phyloP scores from a whole-genome alignment of 2,888 invertebrate species.

The Yponomeuta sedellus region DNA sequence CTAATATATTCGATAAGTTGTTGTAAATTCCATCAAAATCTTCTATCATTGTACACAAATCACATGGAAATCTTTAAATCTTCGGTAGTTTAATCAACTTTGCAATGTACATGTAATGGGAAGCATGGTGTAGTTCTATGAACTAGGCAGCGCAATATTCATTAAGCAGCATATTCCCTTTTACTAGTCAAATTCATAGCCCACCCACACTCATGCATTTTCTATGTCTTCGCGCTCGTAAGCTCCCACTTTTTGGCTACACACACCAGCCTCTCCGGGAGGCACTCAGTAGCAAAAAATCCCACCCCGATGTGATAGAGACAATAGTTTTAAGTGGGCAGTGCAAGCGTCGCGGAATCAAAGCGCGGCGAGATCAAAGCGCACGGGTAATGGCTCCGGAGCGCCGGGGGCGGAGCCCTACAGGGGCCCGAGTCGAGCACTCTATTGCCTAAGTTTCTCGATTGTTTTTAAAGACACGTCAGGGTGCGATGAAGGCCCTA shows the following conservation, averaged over 20 bases:
- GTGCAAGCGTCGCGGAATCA: slow-evolving; percentile 59
- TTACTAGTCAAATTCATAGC: too few species aligned
- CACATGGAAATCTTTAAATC: too few species aligned
- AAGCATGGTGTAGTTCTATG: too few species aligned
- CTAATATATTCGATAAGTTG: too few species aligned
- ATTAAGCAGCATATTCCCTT: too few species aligned
- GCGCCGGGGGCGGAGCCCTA: slow-evolving; percentile 23
- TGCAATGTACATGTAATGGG: too few species aligned
- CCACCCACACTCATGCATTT: not conserved
- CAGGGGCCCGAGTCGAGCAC: not conserved
- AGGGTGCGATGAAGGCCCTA: too few species aligned
- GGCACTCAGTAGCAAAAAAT: not conserved
- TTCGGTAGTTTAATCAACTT: too few species aligned
- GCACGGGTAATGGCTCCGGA: slow-evolving; percentile 61
- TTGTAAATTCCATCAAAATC: too few species aligned
- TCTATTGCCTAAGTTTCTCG: not conserved
- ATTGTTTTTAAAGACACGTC: not conserved
- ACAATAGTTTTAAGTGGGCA: slow-evolving; percentile 61
- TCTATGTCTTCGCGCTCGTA: not conserved
- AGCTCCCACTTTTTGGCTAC: not conserved
- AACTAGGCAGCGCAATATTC: too few species aligned
- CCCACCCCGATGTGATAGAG: slow-evolving; percentile 20
- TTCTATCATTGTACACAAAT: too few species aligned
- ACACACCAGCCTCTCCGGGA: not conserved
- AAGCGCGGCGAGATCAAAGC: slow-evolving; percentile 64